These are phyloP conservation scores for Blastomussa wellsi DNA, from an alignment of 92 coral and sea anemone genomes.

Conservation along the genomic window DNA sequence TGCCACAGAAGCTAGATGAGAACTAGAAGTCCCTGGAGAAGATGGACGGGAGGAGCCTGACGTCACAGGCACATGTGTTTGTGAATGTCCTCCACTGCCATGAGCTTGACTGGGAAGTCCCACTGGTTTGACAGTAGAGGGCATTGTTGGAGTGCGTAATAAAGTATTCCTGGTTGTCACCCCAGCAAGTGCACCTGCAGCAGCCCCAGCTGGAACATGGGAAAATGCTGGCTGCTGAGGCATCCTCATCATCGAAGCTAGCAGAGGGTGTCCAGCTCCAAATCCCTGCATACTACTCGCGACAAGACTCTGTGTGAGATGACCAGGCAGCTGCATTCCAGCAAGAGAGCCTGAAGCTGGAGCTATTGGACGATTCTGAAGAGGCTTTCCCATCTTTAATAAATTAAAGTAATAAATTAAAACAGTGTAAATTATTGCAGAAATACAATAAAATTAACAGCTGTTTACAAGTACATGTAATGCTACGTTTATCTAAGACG, in stretches of 20 bases:
- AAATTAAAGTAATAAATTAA: too few relatives aligned
- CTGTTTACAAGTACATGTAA: too few relatives aligned
- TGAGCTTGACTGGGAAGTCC: conserved; percentile 56
- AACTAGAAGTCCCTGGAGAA: conserved; percentile 36
- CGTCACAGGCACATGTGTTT: conserved; percentile 40
- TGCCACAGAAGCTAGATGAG: conserved; percentile 44
- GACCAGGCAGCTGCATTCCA: conserved; percentile 53
- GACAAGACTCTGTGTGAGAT: conserved; percentile 49
- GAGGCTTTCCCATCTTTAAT: conserved; percentile 44
- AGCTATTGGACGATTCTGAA: conserved; percentile 93
- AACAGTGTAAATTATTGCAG: not conserved
- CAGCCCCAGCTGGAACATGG: conserved; percentile 86
- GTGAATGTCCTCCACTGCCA: conserved; percentile 40
- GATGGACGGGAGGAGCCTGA: conserved; percentile 57
- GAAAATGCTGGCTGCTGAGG: conserved; percentile 73
- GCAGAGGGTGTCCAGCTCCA: conserved; percentile 37
- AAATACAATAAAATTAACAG: too few relatives aligned
- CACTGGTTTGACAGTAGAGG: conserved; percentile 51
- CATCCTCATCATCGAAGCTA: conserved; percentile 67
- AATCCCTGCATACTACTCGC: conserved; percentile 54
- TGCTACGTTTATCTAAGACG: too few relatives aligned
- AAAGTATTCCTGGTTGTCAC: conserved; percentile 73
- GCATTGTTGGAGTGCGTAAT: conserved; percentile 53
- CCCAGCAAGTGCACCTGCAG: conserved; percentile 86
- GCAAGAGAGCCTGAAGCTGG: conserved; percentile 83